Evolutionary conservation across 2,888 invertebrate genomes (phyloP), one percentile per base, ranked within the genome.

Genomic region (Timema cristinae): DNA sequence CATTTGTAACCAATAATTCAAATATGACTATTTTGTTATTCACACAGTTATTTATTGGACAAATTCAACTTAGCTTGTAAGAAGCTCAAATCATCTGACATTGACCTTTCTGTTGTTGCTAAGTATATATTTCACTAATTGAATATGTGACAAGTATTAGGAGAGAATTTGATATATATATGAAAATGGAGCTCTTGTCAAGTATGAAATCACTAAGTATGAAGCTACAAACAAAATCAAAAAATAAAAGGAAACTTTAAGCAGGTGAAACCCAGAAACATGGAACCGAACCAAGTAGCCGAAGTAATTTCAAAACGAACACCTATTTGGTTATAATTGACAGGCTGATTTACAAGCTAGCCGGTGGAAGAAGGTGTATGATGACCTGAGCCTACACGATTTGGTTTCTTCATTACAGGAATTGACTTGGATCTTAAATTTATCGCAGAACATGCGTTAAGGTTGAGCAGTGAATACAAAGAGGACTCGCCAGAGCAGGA

Each of bases 121-220:
- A 11, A n/a, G 9, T 59, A 9, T 59, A 13, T 32, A 59, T 16
- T 32, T 59, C 59, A 32, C n/a, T 13, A 59, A 59, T 6, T 59
- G 59, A 59, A 59, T 59, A 59, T 13, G 59, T 59, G 59, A 59
- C n/a, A 59, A 59, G 59, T 59, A n/a, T 59, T 59, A 59, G 15
- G 15, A n/a, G 4, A 59, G 59, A 59, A 59, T 59, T 59, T 59
- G 5, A 59, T 59, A 32, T 2, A 32, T 59, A 16, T 59, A 59
- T n/a, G 0, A 59, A 13, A 59, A 59, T 6, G 5, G n/a, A 59
- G 59, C 15, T 11, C 8, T 59, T 59, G 59, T n/a, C 59, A 59
- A 59, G 8, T 59, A 15, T 59, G 59, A 59, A 59, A 59, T n/a
- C n/a, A 59, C 59, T 59, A n/a, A 59, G 13, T 59, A 59, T n/a